phyloP scores from a whole-genome alignment of 2,113 vertebrate genomes.

The Myodes glareolus region DNA sequence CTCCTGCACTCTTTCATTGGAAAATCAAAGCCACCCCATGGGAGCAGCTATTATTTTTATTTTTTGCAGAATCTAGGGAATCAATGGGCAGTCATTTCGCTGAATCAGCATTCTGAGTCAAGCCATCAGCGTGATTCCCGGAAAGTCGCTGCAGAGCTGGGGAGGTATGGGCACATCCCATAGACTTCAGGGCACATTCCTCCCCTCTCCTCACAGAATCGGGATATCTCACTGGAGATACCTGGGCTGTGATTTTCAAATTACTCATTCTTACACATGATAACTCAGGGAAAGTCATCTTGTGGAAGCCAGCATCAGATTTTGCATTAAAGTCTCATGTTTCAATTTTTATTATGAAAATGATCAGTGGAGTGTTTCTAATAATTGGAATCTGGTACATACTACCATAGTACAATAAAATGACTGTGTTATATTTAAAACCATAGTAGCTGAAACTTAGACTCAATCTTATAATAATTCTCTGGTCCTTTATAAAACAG shows the following conservation, averaged over 20 bases:
- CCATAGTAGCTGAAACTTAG: neutral
- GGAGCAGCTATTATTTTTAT: neutral
- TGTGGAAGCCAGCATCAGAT: neutral
- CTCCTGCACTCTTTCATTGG: neutral
- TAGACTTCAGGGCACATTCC: too few relatives aligned
- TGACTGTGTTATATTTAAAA: neutral
- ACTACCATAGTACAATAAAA: neutral
- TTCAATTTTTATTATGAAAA: conserved; percentile 35
- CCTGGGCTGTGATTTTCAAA: neutral
- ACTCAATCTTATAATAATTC: neutral
- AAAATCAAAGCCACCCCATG: neutral
- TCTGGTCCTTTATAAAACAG: conserved; percentile 17
- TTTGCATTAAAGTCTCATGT: conserved; percentile 8
- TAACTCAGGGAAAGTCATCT: neutral
- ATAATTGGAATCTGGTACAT: neutral
- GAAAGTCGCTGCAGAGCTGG: neutral
- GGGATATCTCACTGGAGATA: neutral
- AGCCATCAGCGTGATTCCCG: neutral
- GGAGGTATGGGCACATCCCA: neutral
- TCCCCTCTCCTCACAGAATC: neutral
- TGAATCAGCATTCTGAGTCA: neutral
- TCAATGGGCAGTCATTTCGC: neutral
- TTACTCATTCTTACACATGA: neutral
- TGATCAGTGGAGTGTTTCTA: neutral
- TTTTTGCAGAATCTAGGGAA: conserved; percentile 36